Evolutionary conservation across 1,140 invertebrate genomes (phyloP), one percentile per base, ranked within the genome.

Genomic region (Drosophila pruinosa): DNA sequence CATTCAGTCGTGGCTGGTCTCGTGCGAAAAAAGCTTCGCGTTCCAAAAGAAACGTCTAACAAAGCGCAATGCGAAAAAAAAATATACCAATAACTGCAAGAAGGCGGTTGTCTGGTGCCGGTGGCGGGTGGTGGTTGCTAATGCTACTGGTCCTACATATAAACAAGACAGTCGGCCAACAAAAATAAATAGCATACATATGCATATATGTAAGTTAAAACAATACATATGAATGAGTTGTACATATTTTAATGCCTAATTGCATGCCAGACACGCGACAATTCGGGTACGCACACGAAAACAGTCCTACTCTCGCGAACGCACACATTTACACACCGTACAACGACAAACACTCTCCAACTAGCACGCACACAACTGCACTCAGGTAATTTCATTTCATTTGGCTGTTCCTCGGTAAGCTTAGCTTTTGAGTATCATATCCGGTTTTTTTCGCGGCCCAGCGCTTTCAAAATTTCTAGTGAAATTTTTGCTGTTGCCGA

Each of bases 241-340:
- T 50, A 19, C 48, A 24, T 74, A 72, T 80, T 86, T 86, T 74
- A 78, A 78, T 82, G 74, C 53, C 82, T 88, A 88, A 88, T 89
- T 88, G 82, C 75, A 88, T 88, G 82, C 82, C 75, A 88, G 82
- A 88, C 82, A 88, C 82, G 82, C 82, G 82, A 88, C 82, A 83
- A 43, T 77, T 68, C 39, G 36, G 48, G 43, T 75, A 67, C 72
- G 58, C 41, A 65, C 58, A 67, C 67, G n/a, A 67, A 65, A 53
- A 17, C 38, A 63, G 26, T 43, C 15, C 31, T 47, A 56, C 38
- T 38, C 38, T 43, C 67, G 22, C 57, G 12, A 22, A 19, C 21
- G 10, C 28, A 54, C 26, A 6, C 34, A 52, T 36, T n/a, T 17
- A 53, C 62, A 48, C 38, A 24, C 47, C 62, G 43, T 53, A 34